A percentile compares a stretch with the other conserved stretches of the same genome.
These are phyloP conservation scores for Melanotaenia duboulayi DNA, from an alignment of 2,113 vertebrate species.

Conservation along the genomic window DNA sequence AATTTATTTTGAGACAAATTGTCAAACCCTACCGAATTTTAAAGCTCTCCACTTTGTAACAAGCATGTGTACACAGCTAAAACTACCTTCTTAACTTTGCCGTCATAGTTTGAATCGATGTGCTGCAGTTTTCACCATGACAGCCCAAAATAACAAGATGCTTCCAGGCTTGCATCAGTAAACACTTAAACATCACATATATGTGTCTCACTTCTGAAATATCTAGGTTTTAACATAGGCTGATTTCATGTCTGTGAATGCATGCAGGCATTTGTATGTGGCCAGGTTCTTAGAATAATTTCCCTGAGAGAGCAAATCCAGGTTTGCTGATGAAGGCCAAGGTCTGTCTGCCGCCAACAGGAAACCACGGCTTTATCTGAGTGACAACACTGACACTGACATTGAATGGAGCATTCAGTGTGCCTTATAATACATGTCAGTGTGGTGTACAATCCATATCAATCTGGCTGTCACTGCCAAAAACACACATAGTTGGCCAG, in stretches of 20 bases:
- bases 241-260: constrained; percentile 22
- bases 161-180: neutral
- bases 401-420: constrained; percentile 42
- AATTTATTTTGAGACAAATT: neutral
- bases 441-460: constrained; percentile 63
- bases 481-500: constrained; percentile 27
- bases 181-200: neutral
- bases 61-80: neutral
- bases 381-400: constrained; percentile 62
- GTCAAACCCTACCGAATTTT: no score
- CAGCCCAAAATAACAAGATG: neutral
- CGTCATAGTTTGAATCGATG: neutral
- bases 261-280: constrained; percentile 21
- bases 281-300: constrained; percentile 24
- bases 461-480: constrained; percentile 59
- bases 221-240: constrained; percentile 10
- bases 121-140: neutral
- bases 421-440: constrained; percentile 58
- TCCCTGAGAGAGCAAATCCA: constrained; percentile 34
- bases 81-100: neutral
- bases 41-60: no score
- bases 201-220: constrained; percentile 1
- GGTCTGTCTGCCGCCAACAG: constrained; percentile 56
- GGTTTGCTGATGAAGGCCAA: constrained; percentile 43
- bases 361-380: constrained; percentile 70